Base-by-base conservation (phyloP, 1,140 invertebrate species). In the Zaprionus africanus region DNA sequence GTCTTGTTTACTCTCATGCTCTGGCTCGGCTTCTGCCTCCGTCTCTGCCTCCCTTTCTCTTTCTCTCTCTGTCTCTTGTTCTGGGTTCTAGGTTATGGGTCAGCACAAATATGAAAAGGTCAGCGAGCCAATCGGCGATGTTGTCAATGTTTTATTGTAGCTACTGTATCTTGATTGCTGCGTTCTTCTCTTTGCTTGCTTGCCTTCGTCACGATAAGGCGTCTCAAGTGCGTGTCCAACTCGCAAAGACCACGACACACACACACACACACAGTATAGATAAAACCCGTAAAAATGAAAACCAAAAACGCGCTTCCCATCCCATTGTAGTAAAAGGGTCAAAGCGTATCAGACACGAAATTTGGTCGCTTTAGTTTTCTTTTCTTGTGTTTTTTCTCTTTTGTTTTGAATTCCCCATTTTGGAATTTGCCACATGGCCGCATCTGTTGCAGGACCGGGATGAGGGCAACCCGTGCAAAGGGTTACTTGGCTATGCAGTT, bases 61-160 rank as follows among this genome's bases (percentile, higher is more conserved):
- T 9, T 31, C 26, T 28, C 26, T 28, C 28, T 31, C 38, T 58
- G 24, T 19, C 22, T 43, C 26, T 19, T 38, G n/a, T 26, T 38
- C 46, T 63, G 61, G 62, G 61, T 26, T 43, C 46, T 63, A 62
- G 66, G 61, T 61, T 72, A 72, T 65, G 76, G 86, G 86, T 90
- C 86, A 90, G 80, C 68, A 76, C 19, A 87, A 68, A 70, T 78
- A 67, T 79, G 70, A 68, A 83, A 75, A 91, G 87, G 86, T 90
- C 87, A 91, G 60, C 56, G 31, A 51, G 57, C 61, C 66, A 79
- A 76, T 78, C 76, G 51, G 65, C 22, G 41, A 56, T 82, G 28
- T 59, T 56, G 24, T 46, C 31, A 9, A 11, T 41, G 13, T 51
- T 41, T 22, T 57, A 49, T 24, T 58, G 22, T 51, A n/a, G 66